These are phyloP conservation scores for Clunio marinus DNA, from an alignment of 2,888 invertebrate genomes.

Conservation along the genomic window DNA sequence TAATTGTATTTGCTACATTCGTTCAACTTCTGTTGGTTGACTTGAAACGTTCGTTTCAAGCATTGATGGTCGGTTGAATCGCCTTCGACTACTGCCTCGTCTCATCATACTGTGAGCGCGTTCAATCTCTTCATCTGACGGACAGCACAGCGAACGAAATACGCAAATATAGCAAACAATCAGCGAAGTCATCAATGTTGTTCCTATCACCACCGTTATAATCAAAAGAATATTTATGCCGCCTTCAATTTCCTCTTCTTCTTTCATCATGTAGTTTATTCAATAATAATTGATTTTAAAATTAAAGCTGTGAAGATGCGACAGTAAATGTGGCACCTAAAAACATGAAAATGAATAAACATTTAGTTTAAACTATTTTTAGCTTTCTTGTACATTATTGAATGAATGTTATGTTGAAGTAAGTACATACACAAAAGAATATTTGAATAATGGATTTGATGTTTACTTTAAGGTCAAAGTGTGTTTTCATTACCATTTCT, in stretches of 20 bases:
- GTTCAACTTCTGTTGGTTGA: slow-evolving; percentile 35
- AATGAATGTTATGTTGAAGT: no score
- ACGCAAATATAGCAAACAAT: slow-evolving; percentile 64
- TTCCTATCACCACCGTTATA: slow-evolving; percentile 57
- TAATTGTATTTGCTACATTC: slow-evolving; percentile 19
- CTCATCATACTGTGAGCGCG: slow-evolving; percentile 32
- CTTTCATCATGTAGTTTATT: slow-evolving; percentile 26
- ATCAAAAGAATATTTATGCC: slow-evolving; percentile 58
- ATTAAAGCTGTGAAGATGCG: no score
- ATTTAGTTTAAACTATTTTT: no score
- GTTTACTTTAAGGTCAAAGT: no score
- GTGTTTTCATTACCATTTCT: no score
- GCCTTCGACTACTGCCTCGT: slow-evolving; percentile 30
- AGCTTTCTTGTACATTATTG: no score
- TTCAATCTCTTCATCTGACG: slow-evolving; percentile 50
- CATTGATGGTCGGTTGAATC: slow-evolving; percentile 19
- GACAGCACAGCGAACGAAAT: slow-evolving; percentile 60
- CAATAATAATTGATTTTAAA: no score
- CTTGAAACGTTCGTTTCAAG: slow-evolving; percentile 31
- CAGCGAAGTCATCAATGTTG: slow-evolving; percentile 58
- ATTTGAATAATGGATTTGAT: no score
- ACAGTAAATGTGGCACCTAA: neutral
- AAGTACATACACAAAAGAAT: no score
- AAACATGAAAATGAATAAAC: neutral
- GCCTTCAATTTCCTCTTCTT: slow-evolving; percentile 48